Evolutionary conservation across 2,888 invertebrate genomes (phyloP), one percentile per base, ranked within the genome.

Genomic region (Eledone cirrhosa): DNA sequence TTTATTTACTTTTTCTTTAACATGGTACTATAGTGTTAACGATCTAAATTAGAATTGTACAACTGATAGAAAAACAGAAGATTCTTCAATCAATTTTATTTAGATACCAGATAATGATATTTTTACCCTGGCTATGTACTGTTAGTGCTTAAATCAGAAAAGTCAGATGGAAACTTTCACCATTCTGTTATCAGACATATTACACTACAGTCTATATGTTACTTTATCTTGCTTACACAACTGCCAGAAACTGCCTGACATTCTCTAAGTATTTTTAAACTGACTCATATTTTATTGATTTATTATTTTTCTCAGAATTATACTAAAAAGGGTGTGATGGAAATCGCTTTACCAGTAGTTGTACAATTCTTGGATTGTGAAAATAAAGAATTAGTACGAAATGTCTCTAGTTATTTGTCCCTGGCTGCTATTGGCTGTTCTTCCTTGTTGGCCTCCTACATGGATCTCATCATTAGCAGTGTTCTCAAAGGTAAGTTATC

Each of bases 351-450:
- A 83, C 97, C 97, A 0, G 94, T 96, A 8, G 96, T 97, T 2
- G 96, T 98, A 1, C 96, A 96, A 91, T 97, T 97, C 91, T 92
- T 98, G 77, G 95, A 95, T 87, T 96, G 96, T 89, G 95, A 96
- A 78, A 97, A 97, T 91, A 93, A 94, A 82, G 97, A 97, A 90
- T 93, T 98, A 82, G 95, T 95, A 0, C 93, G 96, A 80, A 97
- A 96, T 90, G 94, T 97, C 93, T 96, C 97, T 65, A 95, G 96
- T 77, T 98, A 98, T 91, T 93, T 98, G 77, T 97, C 97, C 0
- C 92, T 98, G 83, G 97, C 97, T 22, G 97, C 97, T 78, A 96
- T 96, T 81, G 96, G 97, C 88, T 96, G 97, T 91, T 95, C 96
- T 4, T 94, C 94, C 82, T 91, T 97, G 82, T 92, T 98, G 65